phyloP scores from a whole-genome alignment of 2,888 invertebrate species.

The Axea sp. region DNA sequence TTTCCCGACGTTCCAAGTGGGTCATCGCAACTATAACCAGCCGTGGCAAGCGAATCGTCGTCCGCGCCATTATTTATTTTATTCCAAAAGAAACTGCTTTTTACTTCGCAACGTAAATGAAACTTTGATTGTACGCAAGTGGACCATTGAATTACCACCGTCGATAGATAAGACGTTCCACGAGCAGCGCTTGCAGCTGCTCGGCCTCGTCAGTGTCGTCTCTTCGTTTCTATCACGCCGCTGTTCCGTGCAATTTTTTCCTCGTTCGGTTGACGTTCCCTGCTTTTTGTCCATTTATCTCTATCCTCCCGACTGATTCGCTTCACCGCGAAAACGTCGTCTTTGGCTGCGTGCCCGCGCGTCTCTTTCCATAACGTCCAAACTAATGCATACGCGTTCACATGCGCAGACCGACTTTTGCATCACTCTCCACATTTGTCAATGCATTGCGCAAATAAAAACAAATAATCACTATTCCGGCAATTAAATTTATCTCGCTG shows the following conservation, averaged over 20 bases:
- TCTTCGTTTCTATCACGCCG: conserved; percentile 14
- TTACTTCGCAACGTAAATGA: conserved; percentile 11
- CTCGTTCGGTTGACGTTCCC: conserved; percentile 37
- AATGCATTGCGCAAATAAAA: conserved; percentile 7
- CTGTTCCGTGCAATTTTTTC: conserved; percentile 39
- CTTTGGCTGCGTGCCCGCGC: conserved; percentile 54
- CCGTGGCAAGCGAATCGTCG: no score
- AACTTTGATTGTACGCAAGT: conserved; percentile 31
- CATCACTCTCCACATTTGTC: conserved; percentile 1
- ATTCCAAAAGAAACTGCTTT: not conserved
- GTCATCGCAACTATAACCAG: no score
- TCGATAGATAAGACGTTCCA: conserved; percentile 38
- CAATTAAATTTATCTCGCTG: conserved; percentile 21
- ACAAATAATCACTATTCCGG: conserved; percentile 16
- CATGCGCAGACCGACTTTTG: conserved; percentile 1
- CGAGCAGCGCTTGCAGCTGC: conserved; percentile 8
- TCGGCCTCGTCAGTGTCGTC: conserved; percentile 10
- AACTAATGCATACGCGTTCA: conserved; percentile 6
- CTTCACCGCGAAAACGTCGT: conserved; percentile 33
- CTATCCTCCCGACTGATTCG: conserved; percentile 16
- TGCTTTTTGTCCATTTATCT: conserved; percentile 54
- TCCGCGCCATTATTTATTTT: no score
- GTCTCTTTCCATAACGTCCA: conserved; percentile 16
- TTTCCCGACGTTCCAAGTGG: no score
- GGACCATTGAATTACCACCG: conserved; percentile 47